Conservation (phyloP, 2,888 invertebrate species). For the Caenorhabditis wallacei region DNA sequence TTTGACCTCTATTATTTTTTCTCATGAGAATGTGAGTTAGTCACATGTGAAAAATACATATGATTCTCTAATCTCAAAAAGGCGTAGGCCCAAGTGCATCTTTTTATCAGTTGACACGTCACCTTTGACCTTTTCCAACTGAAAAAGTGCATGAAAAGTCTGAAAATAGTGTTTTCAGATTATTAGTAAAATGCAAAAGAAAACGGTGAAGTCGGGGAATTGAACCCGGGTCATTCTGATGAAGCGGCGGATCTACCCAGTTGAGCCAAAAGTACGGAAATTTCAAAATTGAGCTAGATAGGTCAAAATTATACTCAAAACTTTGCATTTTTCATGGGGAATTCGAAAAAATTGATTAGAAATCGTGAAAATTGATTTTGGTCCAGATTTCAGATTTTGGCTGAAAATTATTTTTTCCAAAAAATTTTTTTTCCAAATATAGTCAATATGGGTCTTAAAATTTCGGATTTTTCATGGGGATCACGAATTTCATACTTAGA, state of each 20-base stretch:
- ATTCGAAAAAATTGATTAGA: background rate
- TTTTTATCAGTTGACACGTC: background rate
- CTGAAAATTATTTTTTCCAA: background rate
- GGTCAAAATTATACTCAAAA: background rate
- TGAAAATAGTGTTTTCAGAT: background rate
- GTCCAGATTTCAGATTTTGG: background rate
- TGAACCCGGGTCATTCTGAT: slow-evolving; percentile 6
- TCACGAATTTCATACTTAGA: background rate
- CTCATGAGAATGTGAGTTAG: background rate
- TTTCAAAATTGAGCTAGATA: background rate
- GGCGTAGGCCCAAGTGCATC: background rate
- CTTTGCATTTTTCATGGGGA: background rate
- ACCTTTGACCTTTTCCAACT: background rate
- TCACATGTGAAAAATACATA: slow-evolving; percentile 1
- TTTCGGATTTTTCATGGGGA: background rate
- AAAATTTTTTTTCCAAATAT: background rate
- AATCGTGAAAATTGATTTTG: background rate
- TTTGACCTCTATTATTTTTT: background rate
- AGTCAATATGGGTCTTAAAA: background rate
- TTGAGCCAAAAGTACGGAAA: background rate
- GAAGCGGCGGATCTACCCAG: background rate
- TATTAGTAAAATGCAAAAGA: no score
- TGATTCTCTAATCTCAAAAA: background rate
- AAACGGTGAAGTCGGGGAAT: background rate
- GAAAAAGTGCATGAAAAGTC: background rate